Conservation (phyloP, 2,113 vertebrate genomes). For the Zootoca vivipara region DNA sequence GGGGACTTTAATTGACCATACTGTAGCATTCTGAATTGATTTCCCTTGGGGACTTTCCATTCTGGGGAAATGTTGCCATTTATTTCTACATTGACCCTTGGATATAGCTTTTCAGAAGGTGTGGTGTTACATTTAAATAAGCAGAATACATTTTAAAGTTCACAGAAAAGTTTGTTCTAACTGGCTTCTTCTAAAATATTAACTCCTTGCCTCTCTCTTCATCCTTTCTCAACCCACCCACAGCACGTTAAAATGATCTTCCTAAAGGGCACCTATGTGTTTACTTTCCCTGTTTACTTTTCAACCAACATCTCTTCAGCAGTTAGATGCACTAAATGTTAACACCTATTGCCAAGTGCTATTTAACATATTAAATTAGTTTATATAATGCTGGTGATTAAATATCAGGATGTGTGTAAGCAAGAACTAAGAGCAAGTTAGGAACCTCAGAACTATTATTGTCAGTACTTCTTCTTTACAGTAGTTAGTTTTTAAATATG, state of each 20-base stretch:
- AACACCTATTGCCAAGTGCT: neutral
- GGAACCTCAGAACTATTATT: neutral
- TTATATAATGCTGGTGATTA: neutral
- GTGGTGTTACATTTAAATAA: neutral
- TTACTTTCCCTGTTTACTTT: neutral
- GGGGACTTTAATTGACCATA: neutral
- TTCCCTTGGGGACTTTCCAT: neutral
- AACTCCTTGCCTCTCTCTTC: neutral
- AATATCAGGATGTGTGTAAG: neutral
- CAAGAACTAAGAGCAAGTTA: neutral
- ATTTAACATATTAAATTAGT: neutral
- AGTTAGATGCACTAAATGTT: neutral
- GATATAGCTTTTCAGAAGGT: neutral
- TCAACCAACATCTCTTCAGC: no score
- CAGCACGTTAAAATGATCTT: neutral
- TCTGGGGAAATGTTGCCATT: neutral
- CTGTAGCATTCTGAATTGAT: fast-evolving
- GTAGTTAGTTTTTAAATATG: neutral
- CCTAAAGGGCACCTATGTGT: neutral
- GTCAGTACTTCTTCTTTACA: neutral
- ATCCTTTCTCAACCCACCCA: neutral
- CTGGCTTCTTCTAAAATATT: neutral
- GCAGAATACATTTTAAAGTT: neutral
- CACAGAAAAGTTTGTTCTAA: neutral
- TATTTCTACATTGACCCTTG: neutral